Evolutionary conservation across 1,140 invertebrate genomes (phyloP).

Genomic region (Melipona quadrifasciata): DNA sequence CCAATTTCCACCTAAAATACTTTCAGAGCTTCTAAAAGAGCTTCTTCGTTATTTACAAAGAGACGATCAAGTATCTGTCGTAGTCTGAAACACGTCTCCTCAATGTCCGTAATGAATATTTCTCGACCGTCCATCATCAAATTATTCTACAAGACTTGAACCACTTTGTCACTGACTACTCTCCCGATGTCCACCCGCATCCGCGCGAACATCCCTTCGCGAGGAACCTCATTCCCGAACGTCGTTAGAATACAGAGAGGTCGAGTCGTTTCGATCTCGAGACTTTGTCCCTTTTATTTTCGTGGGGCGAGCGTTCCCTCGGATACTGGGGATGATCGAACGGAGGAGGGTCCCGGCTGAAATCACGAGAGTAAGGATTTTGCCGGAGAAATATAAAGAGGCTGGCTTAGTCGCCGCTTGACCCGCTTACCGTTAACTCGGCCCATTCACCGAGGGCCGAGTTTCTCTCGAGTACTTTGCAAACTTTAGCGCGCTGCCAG

Average conservation of each 20-base stretch:
- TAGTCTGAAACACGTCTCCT: no score
- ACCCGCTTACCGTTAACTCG: conserved; percentile 71
- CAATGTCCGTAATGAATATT: no score
- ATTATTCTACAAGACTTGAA: no score
- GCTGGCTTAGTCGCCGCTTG: conserved; percentile 68
- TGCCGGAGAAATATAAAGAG: conserved; percentile 66
- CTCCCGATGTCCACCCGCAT: neutral
- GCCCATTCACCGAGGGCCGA: conserved; percentile 55
- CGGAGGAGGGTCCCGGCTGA: neutral
- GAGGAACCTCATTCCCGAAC: neutral
- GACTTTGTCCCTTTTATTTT: neutral
- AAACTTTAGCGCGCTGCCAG: conserved; percentile 57
- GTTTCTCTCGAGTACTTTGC: conserved; percentile 62
- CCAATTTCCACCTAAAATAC: no score
- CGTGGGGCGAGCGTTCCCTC: neutral
- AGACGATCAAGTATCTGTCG: no score
- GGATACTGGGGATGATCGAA: conserved; percentile 27
- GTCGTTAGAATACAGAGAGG: neutral
- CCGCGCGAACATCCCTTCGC: neutral
- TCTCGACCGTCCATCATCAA: no score
- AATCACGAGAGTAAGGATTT: conserved; percentile 52
- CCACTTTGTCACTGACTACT: no score
- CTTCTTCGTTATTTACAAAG: no score
- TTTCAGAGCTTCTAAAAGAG: no score
- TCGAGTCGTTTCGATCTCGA: neutral